phyloP scores from a whole-genome alignment of 2,113 vertebrate species.

The Holacanthus passer region DNA sequence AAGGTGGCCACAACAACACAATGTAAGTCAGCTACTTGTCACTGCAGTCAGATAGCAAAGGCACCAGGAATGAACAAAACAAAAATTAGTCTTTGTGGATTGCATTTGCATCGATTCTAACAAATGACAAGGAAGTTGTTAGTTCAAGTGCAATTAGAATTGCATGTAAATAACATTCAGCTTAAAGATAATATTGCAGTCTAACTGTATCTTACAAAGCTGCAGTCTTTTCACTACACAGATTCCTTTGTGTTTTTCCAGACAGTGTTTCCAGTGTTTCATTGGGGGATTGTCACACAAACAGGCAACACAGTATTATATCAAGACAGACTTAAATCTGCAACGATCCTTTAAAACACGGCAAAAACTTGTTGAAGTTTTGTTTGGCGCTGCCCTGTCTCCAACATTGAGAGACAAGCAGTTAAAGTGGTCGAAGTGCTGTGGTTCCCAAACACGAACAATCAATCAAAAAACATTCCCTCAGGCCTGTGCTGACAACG shows the following conservation, averaged over 20 bases:
- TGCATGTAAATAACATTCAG: too few relatives aligned
- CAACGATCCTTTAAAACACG: conserved; percentile 2
- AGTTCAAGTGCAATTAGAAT: too few relatives aligned
- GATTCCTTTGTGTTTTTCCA: background rate
- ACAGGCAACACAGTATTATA: background rate
- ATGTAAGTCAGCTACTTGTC: background rate
- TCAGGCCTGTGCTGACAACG: conserved; percentile 32
- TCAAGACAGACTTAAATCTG: background rate
- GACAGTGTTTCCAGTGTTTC: too few relatives aligned
- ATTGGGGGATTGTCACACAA: background rate
- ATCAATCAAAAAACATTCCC: conserved; percentile 49
- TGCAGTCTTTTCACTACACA: background rate
- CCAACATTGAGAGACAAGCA: conserved; percentile 9
- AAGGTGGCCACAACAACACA: background rate
- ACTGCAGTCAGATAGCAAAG: background rate
- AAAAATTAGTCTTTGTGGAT: background rate
- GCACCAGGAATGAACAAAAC: background rate
- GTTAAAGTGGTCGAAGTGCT: conserved; percentile 27
- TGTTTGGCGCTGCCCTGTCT: conserved; percentile 3
- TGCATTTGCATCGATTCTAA: background rate
- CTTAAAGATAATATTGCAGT: background rate
- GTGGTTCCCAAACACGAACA: conserved; percentile 34
- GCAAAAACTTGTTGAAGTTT: conserved; percentile 19
- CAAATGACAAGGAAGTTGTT: background rate
- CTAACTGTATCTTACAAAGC: background rate